Evolutionary conservation across 2,888 invertebrate species (phyloP), one percentile per base, ranked within the genome.

Genomic region (Drosophila austrosaltans): DNA sequence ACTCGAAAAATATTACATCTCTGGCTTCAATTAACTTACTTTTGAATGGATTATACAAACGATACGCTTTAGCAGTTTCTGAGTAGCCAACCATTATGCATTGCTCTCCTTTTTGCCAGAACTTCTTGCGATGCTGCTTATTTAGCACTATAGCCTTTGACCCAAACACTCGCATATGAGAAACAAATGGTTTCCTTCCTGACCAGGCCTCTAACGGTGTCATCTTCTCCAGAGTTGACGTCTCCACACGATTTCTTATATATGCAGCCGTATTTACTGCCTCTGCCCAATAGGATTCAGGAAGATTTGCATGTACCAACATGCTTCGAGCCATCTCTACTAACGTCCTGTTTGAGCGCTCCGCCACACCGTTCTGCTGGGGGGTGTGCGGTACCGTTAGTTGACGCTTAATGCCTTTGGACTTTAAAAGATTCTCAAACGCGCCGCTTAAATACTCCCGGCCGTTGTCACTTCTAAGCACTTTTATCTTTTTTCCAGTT

Each of bases 201-300:
- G 53, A 32, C 72, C 58, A 70, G 36, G n/a, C 42, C 42, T 61
- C 57, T 40, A 39, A 32, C 1, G 53, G 60, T 22, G 63, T 71
- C 7, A 39, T 42, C 5, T 28, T 12, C 5, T 7, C 2, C 56
- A 63, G 16, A 1, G 39, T 66, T 16, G 59, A 59, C 2, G 60
- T 44, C 22, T 62, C 62, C 6, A 48, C 53, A 12, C 71, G 56
- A 32, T 73, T 77, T 8, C 69, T 60, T 32, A 75, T 58, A 44
- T 76, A 75, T 1, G 63, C 66, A 1, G 75, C 71, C 16, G 71
- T 73, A 28, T 61, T 68, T 10, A 77, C 61, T 20, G 73, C 64
- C 28, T 74, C 74, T 40, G 66, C 70, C 72, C 70, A 72, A 5
- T 75, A 66, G 22, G 2, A 42, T 22, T 75, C 42, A 16, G 53